Evolutionary conservation across 2,113 vertebrate genomes (phyloP), one percentile per base, ranked within the genome.

Genomic region (Carassius carassius): DNA sequence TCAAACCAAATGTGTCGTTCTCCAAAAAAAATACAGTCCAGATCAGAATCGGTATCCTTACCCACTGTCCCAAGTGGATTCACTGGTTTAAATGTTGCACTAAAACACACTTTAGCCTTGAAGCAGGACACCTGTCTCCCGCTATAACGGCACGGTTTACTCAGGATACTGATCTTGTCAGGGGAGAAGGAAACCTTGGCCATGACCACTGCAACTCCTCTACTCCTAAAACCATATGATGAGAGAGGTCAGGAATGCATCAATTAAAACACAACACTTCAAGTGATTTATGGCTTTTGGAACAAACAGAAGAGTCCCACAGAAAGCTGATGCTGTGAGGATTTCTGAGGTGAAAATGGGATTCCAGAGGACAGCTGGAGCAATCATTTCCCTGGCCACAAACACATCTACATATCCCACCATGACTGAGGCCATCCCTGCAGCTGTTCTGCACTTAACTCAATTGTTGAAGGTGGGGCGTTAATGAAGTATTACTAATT

Each of bases 161-260:
- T 94, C 78, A 94, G 78, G 78, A 97, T 90, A 85, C 83, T 95
- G 83, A 97, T 95, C 91, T 94, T 95, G 10, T 95, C 94, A n/a
- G 96, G 96, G 78, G 76, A 93, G 91, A 96, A 96, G 11, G 91
- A 93, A 37, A 93, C 93, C 54, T 80, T 88, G 74, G 95, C 21
- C 7, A 92, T 93, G 79, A 97, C 93, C 88, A 92, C 92, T 82
- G 95, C 96, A 87, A 97, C 93, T 35, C 92, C 93, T 65, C 84
- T 94, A 86, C 96, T 95, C 96, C 96, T 97, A 84, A 92, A 94
- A 94, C 25, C 70, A 65, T 49, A 83, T 7, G 41, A 78, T 37
- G 35, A 19, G 41, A 79, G 35, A 79, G 58, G n/a, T 78, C 51
- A 78, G 41, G 54, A 78, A 78, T 60, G 32, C 32, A 78, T 78